Conservation (phyloP, 2,888 invertebrate genomes). For the Rotaria magnacalcarata region DNA sequence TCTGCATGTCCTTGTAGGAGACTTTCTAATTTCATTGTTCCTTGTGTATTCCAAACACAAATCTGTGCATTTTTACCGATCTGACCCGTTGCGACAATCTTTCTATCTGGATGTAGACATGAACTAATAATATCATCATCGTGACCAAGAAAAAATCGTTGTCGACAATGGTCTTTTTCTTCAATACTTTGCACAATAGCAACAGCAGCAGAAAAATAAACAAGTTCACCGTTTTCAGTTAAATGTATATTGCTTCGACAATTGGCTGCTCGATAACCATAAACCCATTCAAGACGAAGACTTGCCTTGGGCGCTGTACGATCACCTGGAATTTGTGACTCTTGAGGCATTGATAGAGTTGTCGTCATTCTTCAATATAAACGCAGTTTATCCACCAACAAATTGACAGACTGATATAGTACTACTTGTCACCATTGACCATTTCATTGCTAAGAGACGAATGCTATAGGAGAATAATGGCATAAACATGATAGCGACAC, state of each 20-base stretch:
- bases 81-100: constrained; percentile 59
- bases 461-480: neutral
- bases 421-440: neutral
- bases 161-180: constrained; percentile 51
- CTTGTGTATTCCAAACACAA: constrained; percentile 60
- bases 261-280: constrained; percentile 60
- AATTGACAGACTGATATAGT: neutral
- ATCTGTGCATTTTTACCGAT: constrained; percentile 59
- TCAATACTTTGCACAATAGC: constrained; percentile 59
- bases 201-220: constrained; percentile 61
- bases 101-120: constrained; percentile 57
- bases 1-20: constrained; percentile 55
- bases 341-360: neutral
- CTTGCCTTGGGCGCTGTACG: constrained; percentile 52
- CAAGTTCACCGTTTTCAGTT: constrained; percentile 57
- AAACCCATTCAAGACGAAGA: constrained; percentile 60
- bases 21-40: constrained; percentile 53
- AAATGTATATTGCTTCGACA: constrained; percentile 59
- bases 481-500: neutral
- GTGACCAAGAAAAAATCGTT: constrained; percentile 60
- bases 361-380: neutral
- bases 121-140: constrained; percentile 60
- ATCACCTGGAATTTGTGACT: constrained; percentile 30
- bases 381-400: neutral
- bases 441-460: constrained; percentile 6